phyloP scores from a whole-genome alignment of 2,888 invertebrate genomes.

The Dorcus hopei region DNA sequence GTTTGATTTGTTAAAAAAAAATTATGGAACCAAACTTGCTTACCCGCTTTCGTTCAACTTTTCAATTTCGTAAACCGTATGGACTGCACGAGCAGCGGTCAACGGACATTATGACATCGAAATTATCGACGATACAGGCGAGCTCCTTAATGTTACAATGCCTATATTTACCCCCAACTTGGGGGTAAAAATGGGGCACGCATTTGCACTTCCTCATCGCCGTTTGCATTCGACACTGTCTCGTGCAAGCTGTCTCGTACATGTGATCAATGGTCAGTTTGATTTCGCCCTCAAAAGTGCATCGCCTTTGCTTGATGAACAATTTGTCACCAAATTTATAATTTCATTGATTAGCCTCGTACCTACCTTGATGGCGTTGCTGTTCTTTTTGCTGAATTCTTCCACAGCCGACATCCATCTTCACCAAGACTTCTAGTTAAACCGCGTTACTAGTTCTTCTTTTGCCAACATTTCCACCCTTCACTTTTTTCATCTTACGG shows the following conservation, averaged over 20 bases:
- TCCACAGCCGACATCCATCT: no score
- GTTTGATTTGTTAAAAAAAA: neutral
- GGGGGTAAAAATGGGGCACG: constrained; percentile 69
- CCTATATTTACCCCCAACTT: constrained; percentile 52
- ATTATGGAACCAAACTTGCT: constrained; percentile 29
- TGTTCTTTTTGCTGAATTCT: no score
- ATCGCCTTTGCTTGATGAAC: constrained; percentile 64
- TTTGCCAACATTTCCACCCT: no score
- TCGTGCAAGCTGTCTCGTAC: constrained; percentile 72
- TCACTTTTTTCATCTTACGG: no score
- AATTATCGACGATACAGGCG: constrained; percentile 57
- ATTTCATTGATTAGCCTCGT: no score
- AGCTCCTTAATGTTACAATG: constrained; percentile 61
- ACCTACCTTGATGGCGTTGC: no score
- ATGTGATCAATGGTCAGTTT: constrained; percentile 54
- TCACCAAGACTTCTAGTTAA: no score
- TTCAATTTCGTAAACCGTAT: constrained; percentile 73
- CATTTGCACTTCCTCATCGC: constrained; percentile 64
- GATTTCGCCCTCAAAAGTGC: constrained; percentile 68
- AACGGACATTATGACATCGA: constrained; percentile 56
- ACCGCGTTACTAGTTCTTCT: no score
- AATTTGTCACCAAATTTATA: no score
- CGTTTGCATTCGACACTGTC: constrained; percentile 65
- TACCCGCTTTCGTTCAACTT: constrained; percentile 64
- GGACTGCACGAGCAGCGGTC: constrained; percentile 67